A percentile compares a stretch with the other conserved stretches of the same genome.
These are phyloP conservation scores for Matsumyia berberina DNA, from an alignment of 2,888 invertebrate genomes.

Conservation along the genomic window DNA sequence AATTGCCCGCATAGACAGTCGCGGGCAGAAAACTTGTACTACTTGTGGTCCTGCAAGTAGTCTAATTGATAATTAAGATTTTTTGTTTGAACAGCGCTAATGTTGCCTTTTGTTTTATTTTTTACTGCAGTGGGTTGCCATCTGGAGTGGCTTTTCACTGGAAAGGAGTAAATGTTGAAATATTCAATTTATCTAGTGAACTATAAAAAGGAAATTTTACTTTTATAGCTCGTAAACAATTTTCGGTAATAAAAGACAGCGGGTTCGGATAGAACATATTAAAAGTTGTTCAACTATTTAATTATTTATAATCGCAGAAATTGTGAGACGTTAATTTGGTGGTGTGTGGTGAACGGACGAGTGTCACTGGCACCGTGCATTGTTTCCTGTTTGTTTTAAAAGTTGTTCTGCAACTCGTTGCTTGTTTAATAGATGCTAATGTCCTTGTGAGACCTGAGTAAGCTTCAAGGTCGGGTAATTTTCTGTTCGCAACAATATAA, in stretches of 20 bases:
- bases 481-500: not conserved
- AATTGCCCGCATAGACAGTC: constrained; percentile 22
- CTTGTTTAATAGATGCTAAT: not conserved
- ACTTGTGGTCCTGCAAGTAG: constrained; percentile 36
- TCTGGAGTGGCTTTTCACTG: not conserved
- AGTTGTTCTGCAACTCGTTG: not conserved
- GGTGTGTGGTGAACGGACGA: not conserved
- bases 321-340: not conserved
- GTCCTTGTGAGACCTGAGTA: not conserved
- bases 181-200: not conserved
- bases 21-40: constrained; percentile 14
- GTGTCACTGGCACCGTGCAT: not conserved
- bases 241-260: not conserved
- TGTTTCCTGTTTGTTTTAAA: not conserved
- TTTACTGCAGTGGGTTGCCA: not conserved
- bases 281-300: not conserved
- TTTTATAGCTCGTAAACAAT: not conserved
- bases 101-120: constrained; percentile 38
- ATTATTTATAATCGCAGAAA: not conserved
- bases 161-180: not conserved
- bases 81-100: constrained; percentile 53
- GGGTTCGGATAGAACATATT: not conserved
- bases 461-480: not conserved
- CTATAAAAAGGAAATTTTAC: not conserved
- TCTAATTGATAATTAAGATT: constrained; percentile 67